Evolutionary conservation across 2,888 invertebrate genomes (phyloP), one percentile per base, ranked within the genome.

Genomic region (Stenurella melanura): DNA sequence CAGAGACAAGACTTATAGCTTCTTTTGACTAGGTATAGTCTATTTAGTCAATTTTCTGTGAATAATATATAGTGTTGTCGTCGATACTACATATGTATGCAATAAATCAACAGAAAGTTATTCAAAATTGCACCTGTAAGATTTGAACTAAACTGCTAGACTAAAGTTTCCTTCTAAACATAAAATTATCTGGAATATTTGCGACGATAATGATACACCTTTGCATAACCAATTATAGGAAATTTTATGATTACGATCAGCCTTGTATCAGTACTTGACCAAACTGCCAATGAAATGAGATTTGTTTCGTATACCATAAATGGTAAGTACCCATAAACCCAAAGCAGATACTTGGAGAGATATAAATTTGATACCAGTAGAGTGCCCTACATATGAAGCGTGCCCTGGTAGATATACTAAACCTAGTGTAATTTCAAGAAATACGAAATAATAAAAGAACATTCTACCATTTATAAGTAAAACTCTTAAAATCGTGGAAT

Each of bases 401-500:
- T n/a, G 11, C 0, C 50, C 15, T 50, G 15, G 61, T 21, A 21
- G 60, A 1, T 60, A 17, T 10, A 19, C 38, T 38, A 66, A 66
- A 66, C 18, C 18, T 42, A 38, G 15, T 19, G n/a, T 42, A 42
- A 42, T 66, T 66, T 12, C 38, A 2, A 18, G 66, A 64, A 38
- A 7, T 64, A 34, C 38, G 17, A 38, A 38, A 64, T 18, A 38
- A 76, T 63, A 57, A 60, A 64, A 69, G 61, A 67, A 67, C 64
- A 68, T 64, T 69, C 66, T 68, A 64, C 64, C 72, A 71, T 80
- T 78, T 75, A 78, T 80, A 75, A 78, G 74, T 74, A 74, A 76
- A 69, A 68, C 58, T 50, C 58, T 54, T 26, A 71, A 78, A 71
- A 64, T 66, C 67, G 74, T 17, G 67, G 70, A 60, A 73, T 73